Conservation (phyloP, 2,113 vertebrate genomes). For the Lates calcarifer region DNA sequence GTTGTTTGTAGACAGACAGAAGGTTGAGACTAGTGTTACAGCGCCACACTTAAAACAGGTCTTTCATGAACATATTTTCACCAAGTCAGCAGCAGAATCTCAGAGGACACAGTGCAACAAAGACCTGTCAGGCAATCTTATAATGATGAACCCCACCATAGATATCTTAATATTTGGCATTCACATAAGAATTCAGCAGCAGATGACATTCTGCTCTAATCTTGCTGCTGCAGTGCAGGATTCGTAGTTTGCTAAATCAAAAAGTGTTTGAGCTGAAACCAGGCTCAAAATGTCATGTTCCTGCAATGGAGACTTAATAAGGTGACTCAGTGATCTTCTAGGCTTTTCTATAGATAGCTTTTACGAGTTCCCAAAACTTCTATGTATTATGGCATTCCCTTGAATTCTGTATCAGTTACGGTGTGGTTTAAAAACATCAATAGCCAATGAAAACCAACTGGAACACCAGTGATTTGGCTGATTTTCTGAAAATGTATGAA, state of each 20-base stretch:
- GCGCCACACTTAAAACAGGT: constrained; percentile 27
- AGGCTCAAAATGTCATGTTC: constrained; percentile 72
- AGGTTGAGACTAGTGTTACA: constrained; percentile 22
- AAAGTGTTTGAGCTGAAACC: constrained; percentile 65
- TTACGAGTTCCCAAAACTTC: constrained; percentile 6
- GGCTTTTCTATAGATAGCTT: constrained; percentile 27
- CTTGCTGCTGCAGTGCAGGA: constrained; percentile 51
- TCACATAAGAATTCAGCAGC: constrained; percentile 61
- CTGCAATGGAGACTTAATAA: constrained; percentile 56
- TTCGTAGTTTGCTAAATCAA: constrained; percentile 71
- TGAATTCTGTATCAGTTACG: constrained; percentile 6
- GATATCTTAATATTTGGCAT: constrained; percentile 75
- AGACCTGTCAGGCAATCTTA: constrained; percentile 64
- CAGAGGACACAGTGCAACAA: constrained; percentile 55
- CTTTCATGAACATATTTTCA: constrained; percentile 60
- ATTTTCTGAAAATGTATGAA: no score
- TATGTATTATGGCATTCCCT: background rate
- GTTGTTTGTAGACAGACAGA: constrained; percentile 33
- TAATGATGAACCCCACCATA: constrained; percentile 60
- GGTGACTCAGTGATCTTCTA: constrained; percentile 37
- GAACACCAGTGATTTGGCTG: background rate
- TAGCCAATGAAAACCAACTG: background rate
- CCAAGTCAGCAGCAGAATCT: constrained; percentile 51
- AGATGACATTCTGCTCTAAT: constrained; percentile 75
- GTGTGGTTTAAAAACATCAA: constrained; percentile 30